Evolutionary conservation across 1,140 invertebrate species (phyloP).

Genomic region (Antheraea mylitta): DNA sequence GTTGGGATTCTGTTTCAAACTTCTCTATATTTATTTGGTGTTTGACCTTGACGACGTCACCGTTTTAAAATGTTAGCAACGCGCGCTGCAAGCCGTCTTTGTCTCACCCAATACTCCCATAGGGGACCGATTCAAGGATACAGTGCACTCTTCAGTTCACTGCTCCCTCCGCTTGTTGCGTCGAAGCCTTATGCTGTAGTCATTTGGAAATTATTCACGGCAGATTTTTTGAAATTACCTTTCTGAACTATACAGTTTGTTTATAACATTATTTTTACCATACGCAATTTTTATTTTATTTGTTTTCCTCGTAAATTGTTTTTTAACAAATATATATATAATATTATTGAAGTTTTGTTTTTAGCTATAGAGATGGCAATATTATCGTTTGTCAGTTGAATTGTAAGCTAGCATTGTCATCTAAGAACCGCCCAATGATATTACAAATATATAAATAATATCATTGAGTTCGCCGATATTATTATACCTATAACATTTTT

Average conservation of each 20-base stretch:
- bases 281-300: background rate
- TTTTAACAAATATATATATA: too few relatives aligned
- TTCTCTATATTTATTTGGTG: slow-evolving; percentile 1
- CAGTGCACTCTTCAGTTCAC: slow-evolving; percentile 67
- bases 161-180: slow-evolving; percentile 52
- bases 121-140: slow-evolving; percentile 65
- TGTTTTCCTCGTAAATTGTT: too few relatives aligned
- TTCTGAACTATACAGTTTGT: background rate
- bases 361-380: too few relatives aligned
- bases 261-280: too few relatives aligned
- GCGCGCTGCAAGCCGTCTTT: slow-evolving; percentile 37
- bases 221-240: background rate
- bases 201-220: background rate
- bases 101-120: slow-evolving; percentile 50
- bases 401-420: too few relatives aligned
- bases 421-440: too few relatives aligned
- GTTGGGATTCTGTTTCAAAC: background rate
- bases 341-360: too few relatives aligned
- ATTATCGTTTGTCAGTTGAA: too few relatives aligned
- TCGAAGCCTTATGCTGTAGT: slow-evolving; percentile 52
- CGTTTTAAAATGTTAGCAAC: slow-evolving; percentile 52
- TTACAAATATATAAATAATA: too few relatives aligned
- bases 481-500: too few relatives aligned
- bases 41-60: slow-evolving; percentile 42
- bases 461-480: too few relatives aligned